A percentile compares a stretch with the other conserved stretches of the same genome.
Evolutionary conservation across 2,113 vertebrate genomes (phyloP).

Genomic region (Uria lomvia): DNA sequence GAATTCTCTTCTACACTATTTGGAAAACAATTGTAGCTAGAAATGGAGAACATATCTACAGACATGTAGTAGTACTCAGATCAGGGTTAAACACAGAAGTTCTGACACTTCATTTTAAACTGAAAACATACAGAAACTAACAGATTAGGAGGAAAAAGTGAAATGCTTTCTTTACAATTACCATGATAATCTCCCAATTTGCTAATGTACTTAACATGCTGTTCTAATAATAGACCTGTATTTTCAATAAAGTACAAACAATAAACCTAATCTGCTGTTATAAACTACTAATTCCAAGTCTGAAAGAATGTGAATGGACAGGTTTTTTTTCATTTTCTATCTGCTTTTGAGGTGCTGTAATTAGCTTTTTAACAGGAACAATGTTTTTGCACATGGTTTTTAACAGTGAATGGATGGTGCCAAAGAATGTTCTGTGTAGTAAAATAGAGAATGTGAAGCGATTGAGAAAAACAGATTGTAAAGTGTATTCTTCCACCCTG

Average conservation of each 20-base stretch:
- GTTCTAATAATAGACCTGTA: background rate
- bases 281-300: background rate
- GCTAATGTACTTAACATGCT: background rate
- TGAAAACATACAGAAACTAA: background rate
- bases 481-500: conserved; percentile 19
- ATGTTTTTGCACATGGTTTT: background rate
- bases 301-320: background rate
- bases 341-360: background rate
- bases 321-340: background rate
- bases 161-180: background rate
- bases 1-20: background rate
- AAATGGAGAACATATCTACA: background rate
- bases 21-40: background rate
- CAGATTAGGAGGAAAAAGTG: background rate
- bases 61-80: background rate
- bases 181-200: background rate
- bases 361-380: background rate
- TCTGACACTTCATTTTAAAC: background rate
- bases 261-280: background rate
- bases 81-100: background rate
- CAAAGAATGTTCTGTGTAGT: background rate
- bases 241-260: background rate
- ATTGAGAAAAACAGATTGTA: conserved; percentile 47
- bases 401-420: background rate
- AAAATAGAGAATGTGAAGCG: background rate